phyloP scores from a whole-genome alignment of 2,113 vertebrate species.

The Brachirus orientalis region DNA sequence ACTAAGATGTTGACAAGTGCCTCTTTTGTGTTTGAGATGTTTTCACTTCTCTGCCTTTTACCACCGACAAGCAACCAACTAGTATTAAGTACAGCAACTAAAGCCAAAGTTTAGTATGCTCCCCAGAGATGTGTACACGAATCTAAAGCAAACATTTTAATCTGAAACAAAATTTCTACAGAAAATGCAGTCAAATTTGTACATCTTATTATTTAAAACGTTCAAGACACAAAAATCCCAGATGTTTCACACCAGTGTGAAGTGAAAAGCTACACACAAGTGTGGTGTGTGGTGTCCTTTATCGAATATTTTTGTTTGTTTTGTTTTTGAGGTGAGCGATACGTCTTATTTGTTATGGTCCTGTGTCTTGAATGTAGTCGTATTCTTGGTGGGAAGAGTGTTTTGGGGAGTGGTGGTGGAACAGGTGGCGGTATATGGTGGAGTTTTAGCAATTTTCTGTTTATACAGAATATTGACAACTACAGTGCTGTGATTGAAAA shows the following conservation, averaged over 20 bases:
- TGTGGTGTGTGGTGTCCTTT: neutral
- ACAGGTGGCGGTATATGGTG: constrained; percentile 16
- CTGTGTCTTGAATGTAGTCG: constrained; percentile 40
- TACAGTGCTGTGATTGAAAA: neutral
- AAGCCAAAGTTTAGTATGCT: constrained; percentile 19
- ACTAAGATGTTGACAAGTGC: constrained; percentile 34
- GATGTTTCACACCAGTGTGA: constrained; percentile 45
- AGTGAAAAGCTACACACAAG: constrained; percentile 2
- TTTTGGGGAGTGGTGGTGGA: constrained; percentile 7
- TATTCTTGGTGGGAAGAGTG: constrained; percentile 8
- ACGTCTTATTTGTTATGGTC: neutral
- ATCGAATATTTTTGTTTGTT: neutral
- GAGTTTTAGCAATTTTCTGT: constrained; percentile 8
- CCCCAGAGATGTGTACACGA: too few relatives aligned
- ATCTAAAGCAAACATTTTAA: constrained; percentile 2
- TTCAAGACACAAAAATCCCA: neutral
- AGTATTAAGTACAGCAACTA: constrained; percentile 2
- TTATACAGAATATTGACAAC: constrained; percentile 2
- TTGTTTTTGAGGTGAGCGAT: too few relatives aligned
- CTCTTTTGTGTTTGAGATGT: constrained; percentile 37
- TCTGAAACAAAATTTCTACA: too few relatives aligned
- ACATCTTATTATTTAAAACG: too few relatives aligned
- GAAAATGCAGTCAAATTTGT: too few relatives aligned
- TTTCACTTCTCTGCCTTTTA: constrained; percentile 18
- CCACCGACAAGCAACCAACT: neutral